Base-by-base conservation (phyloP, 2,888 invertebrate species). In the Isoperla grammatica region DNA sequence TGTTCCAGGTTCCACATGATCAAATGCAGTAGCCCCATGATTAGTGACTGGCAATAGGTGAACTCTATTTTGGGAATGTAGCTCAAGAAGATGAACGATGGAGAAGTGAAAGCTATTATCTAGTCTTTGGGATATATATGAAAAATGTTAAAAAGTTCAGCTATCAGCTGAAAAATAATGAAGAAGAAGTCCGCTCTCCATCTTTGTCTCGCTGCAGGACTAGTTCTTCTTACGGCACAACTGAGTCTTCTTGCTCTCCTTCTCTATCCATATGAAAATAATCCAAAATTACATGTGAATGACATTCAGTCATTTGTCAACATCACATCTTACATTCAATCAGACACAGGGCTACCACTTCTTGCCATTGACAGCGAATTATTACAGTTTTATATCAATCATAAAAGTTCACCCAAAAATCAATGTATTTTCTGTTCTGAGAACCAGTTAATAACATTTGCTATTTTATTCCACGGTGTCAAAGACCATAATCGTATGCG, bases 181-280 rank as follows among this genome's bases (percentile, higher is more conserved):
- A 54, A 55, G n/a, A 63, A 58, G 17, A 63, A 56, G 55, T 63
- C 61, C 5, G 60, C 60, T 13, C 49, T 63, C 13, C 63, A 63
- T 56, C 43, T 63, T 9, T 59, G 60, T 35, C 54, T 63, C 4
- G 23, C 49, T 12, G 63, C 54, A 12, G 63, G 60, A 5, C 20
- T 61, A 12, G 23, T 63, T 15, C 42, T 63, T 5, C 56, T 63
- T 17, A 22, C 39, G 5, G 56, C 56, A 15, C 63, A 63, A 40
- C 23, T 63, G 43, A 56, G 55, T 15, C 61, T 63, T 37, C 56
- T 63, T 6, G 56, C 39, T 3, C 11, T 63, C 5, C 43, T 63
- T 23, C 45, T 63, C 5, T 56, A 56, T 43, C 63, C 63, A 13
- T 23, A 43, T 20, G 49, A 54, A 12, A 57, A 45, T 5, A 42